Evolutionary conservation across 2,113 vertebrate species (phyloP).

Genomic region (Seriola quinqueradiata): DNA sequence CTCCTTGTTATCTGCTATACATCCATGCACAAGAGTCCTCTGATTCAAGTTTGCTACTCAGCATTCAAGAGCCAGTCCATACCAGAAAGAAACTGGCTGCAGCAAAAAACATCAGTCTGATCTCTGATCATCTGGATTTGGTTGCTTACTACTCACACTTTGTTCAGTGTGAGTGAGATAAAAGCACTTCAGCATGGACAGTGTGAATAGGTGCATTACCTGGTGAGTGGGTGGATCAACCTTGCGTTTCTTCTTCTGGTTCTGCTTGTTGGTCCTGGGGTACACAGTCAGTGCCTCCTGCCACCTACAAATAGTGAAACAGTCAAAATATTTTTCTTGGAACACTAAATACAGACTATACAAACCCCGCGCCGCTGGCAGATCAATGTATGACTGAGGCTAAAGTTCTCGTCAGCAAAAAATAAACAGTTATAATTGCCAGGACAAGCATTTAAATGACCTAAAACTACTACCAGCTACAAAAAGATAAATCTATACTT

Average conservation of each 20-base stretch:
- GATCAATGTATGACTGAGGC: conserved; percentile 14
- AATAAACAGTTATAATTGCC: neutral
- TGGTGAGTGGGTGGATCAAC: conserved; percentile 95
- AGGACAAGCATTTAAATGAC: neutral
- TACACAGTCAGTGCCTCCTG: conserved; percentile 94
- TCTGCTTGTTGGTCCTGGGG: conserved; percentile 96
- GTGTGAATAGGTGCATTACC: conserved; percentile 81
- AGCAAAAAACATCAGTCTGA: neutral
- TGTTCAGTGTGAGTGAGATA: neutral
- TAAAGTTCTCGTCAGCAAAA: conserved; percentile 3
- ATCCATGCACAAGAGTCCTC: neutral
- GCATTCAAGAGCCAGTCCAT: neutral
- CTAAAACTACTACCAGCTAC: neutral
- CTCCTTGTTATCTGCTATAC: neutral
- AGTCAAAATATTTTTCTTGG: neutral
- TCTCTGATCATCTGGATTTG: neutral
- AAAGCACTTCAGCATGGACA: neutral
- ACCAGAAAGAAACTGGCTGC: neutral
- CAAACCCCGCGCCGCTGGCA: neutral
- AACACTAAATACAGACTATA: conserved; percentile 3
- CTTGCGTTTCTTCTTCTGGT: conserved; percentile 99
- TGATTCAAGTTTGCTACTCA: neutral
- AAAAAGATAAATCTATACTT: neutral
- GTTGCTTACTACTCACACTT: neutral
- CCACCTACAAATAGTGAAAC: conserved; percentile 85